These are phyloP conservation scores for Ametastegia equiseti DNA, from an alignment of 2,888 invertebrate genomes.

Conservation along the genomic window DNA sequence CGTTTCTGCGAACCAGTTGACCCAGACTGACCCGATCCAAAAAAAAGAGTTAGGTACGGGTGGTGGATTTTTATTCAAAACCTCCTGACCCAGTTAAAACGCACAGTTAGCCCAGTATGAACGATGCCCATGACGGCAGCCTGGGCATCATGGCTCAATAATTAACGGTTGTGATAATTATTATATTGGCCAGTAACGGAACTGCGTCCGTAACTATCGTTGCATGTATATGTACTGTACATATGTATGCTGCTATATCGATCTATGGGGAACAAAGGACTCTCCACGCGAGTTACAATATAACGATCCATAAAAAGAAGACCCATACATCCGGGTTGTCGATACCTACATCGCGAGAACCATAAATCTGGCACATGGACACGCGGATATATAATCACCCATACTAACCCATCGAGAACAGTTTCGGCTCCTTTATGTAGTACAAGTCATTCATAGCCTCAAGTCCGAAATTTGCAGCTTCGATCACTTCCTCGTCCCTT, in stretches of 20 bases:
- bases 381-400: neutral
- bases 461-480: slow-evolving; percentile 84
- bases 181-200: slow-evolving; percentile 41
- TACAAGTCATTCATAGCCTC: slow-evolving; percentile 83
- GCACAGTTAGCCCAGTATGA: slow-evolving; percentile 26
- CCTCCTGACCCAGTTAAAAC: slow-evolving; percentile 30
- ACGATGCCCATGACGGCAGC: neutral
- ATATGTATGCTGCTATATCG: slow-evolving; percentile 8
- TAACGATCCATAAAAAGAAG: neutral
- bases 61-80: slow-evolving; percentile 1
- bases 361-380: neutral
- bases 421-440: slow-evolving; percentile 79
- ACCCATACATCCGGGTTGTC: neutral
- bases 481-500: slow-evolving; percentile 77
- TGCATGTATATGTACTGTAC: neutral
- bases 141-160: slow-evolving; percentile 9
- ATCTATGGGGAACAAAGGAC: slow-evolving; percentile 13
- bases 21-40: neutral
- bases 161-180: slow-evolving; percentile 43
- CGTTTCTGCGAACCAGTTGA: neutral
- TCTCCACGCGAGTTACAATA: neutral
- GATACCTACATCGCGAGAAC: neutral
- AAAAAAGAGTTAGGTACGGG: neutral
- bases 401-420: slow-evolving; percentile 80
- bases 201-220: slow-evolving; percentile 21